Conservation (phyloP, 2,797 vertebrate species). For the Haliaeetus vocifer region DNA sequence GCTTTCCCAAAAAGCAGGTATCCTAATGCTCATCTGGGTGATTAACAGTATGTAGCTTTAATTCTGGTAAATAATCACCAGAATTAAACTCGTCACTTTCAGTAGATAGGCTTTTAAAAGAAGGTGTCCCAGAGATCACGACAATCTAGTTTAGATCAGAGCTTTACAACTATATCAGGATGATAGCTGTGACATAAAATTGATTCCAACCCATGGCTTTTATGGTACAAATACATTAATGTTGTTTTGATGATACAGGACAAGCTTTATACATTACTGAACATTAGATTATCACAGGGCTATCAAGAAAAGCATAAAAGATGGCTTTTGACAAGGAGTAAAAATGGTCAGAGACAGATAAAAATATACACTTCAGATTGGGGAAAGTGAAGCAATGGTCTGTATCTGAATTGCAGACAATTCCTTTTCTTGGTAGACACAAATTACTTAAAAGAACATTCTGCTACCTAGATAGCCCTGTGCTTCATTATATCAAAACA, state of each 20-base stretch:
- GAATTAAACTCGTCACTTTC: background rate
- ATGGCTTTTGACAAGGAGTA: slow-evolving; percentile 29
- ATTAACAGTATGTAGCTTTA: background rate
- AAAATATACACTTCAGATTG: slow-evolving; percentile 22
- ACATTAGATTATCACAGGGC: slow-evolving; percentile 40
- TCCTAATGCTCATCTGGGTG: background rate
- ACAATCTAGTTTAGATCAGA: slow-evolving; percentile 1
- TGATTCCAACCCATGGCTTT: slow-evolving; percentile 42
- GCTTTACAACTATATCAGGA: slow-evolving; percentile 1
- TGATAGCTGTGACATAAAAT: slow-evolving; percentile 40
- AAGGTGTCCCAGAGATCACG: background rate
- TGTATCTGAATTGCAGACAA: slow-evolving; percentile 11
- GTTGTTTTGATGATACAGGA: slow-evolving; percentile 49
- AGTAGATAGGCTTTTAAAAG: background rate
- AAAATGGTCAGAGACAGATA: slow-evolving; percentile 23
- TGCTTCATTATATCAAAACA: slow-evolving; percentile 5
- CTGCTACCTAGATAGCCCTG: background rate
- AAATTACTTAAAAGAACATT: slow-evolving; percentile 18
- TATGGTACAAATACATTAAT: slow-evolving; percentile 9
- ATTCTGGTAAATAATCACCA: slow-evolving; percentile 5
- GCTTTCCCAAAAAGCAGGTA: background rate
- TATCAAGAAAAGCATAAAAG: slow-evolving; percentile 48
- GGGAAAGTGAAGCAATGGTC: slow-evolving; percentile 27
- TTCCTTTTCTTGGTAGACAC: slow-evolving; percentile 1
- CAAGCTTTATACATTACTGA: slow-evolving; percentile 51